Percentiles rank a stretch among this genome's conserved stretches.
These are phyloP conservation scores for Glaucidium brasilianum DNA, from an alignment of 2,113 vertebrate species.

Conservation along the genomic window DNA sequence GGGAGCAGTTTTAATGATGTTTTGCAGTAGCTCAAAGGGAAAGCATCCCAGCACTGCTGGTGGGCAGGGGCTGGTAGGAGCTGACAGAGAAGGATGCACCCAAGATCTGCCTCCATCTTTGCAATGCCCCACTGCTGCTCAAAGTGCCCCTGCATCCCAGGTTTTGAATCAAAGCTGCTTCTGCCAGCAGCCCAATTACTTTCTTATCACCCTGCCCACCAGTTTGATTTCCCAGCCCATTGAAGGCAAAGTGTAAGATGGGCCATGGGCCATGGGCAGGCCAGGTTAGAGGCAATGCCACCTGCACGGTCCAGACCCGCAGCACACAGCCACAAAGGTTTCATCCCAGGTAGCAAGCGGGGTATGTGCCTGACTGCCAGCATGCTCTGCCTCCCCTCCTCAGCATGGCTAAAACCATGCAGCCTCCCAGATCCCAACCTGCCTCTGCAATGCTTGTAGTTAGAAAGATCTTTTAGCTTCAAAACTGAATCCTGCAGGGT, in stretches of 20 bases:
- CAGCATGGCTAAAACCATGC: accelerated
- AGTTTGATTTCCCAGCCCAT: background rate
- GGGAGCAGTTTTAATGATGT: background rate
- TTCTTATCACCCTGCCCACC: background rate
- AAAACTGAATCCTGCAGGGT: background rate
- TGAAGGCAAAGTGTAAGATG: background rate
- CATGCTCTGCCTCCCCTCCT: background rate
- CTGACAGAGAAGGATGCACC: accelerated
- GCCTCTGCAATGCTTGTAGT: background rate
- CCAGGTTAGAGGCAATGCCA: background rate
- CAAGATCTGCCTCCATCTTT: background rate
- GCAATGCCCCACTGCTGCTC: background rate
- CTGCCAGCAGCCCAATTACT: background rate
- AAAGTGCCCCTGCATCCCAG: accelerated
- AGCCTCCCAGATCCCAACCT: background rate
- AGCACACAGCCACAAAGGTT: background rate
- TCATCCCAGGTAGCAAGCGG: accelerated
- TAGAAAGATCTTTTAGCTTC: conserved; percentile 31
- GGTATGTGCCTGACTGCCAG: background rate
- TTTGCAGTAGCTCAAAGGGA: background rate
- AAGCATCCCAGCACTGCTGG: background rate
- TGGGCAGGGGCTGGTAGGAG: background rate
- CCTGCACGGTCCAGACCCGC: accelerated
- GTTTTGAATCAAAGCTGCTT: background rate
- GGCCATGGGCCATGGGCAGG: background rate